Base-by-base conservation (phyloP, 2,113 vertebrate species). In the Peucedramus taeniatus region DNA sequence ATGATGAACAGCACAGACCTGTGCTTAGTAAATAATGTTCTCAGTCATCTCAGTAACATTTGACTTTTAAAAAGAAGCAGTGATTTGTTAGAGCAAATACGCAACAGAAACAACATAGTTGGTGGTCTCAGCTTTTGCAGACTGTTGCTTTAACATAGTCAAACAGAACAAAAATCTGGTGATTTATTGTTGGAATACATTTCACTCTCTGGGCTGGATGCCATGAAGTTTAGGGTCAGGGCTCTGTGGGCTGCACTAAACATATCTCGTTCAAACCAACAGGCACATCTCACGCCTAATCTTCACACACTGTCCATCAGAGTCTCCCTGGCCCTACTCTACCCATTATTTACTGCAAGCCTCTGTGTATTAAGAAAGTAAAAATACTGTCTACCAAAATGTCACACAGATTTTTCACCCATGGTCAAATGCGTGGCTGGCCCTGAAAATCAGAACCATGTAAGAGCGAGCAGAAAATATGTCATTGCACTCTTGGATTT, bases 121-220 rank as follows among this genome's bases (percentile, higher is more conserved):
- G 94, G 72, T 92, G 89, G 94, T 91, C 90, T 15, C 65, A 94
- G 50, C 18, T 89, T 90, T 91, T 81, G 56, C 40, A 92, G 85
- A 68, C 89, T 93, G 40, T 89, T 94, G 49, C 49, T 93, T 65
- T 94, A 94, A 91, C 18, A 35, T 53, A 96, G 87, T 93, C 78
- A 94, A 90, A 84, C n/a, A 88, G 69, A 87, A 44, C 54, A 96
- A 94, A 96, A 96, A 68, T 88, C 33, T 88, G 44, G 51, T 94
- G 89, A 95, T 97, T 95, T 98, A 94, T 87, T 94, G 56, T 33
- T 28, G 76, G 51, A 57, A 37, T 96, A 50, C 51, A 90, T 97
- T 98, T 96, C 63, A 70, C 22, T 85, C 17, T 74, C 66, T 92
- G 76, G 95, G 88, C 83, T 95, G 87, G 59, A 51, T n/a, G 57